Evolutionary conservation across 1,140 invertebrate genomes (phyloP), one percentile per base, ranked within the genome.

Genomic region (Tachypleus tridentatus): DNA sequence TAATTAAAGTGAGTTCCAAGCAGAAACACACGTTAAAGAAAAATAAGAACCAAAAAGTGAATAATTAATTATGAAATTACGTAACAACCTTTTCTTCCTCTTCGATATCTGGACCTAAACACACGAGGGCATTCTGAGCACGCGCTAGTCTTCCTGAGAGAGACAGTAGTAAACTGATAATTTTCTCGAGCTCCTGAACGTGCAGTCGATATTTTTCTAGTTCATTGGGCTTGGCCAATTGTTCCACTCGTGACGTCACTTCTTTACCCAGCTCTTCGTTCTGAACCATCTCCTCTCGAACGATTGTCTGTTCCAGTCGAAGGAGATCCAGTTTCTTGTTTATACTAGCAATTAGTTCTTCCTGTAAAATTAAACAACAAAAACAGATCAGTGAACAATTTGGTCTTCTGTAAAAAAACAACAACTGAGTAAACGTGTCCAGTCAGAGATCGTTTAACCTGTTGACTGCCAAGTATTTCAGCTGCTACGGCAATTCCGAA

Each of bases 161-260:
- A 11, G 89, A 87, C 29, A 94, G 78, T 49, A 93, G 79, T 57
- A 94, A 80, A 69, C 85, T 88, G n/a, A 89, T 90, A 62, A 94
- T 92, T 77, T 91, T 89, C 64, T 91, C 90, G 68, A 92, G 84
- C 81, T 93, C 91, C 72, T 88, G 85, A 60, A 93, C 83, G 73
- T 91, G 89, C 11, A 88, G 81, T 60, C 84, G 81, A 74, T 88
- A 91, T 76, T 92, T 93, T 63, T 87, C 85, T n/a, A 84, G 80
- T 78, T 93, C 89, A 63, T 84, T 82, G 11, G 85, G 82, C 65
- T 84, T 80, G 3, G 86, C 85, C 63, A 85, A 79, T 51, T 81
- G 76, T 51, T 82, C 78, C 10, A 90, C 80, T 65, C 83, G 79
- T 59, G 76, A 77, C 57, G 83, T 77, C 10, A 93, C 85, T 71